These are phyloP conservation scores for Atta cephalotes DNA, from an alignment of 1,140 invertebrate genomes.

Conservation along the genomic window DNA sequence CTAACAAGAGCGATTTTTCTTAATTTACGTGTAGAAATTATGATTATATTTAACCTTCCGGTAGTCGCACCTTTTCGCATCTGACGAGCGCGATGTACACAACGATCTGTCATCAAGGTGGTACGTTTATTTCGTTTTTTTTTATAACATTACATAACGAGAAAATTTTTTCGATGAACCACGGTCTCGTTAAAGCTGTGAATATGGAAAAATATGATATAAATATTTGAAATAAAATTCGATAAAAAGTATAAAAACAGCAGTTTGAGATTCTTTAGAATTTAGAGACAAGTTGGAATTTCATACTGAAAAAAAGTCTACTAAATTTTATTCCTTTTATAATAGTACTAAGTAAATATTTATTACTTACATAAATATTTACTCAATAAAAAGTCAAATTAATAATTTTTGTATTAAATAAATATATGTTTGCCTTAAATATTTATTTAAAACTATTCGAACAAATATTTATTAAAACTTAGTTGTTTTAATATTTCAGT, in stretches of 20 bases:
- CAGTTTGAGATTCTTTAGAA: neutral
- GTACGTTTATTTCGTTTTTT: neutral
- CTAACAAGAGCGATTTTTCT: neutral
- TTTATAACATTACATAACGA: neutral
- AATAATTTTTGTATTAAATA: too few relatives aligned
- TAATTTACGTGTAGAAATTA: constrained; percentile 24
- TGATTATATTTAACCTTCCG: constrained; percentile 24
- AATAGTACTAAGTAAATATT: too few relatives aligned
- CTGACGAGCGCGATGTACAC: neutral
- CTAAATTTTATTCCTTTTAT: too few relatives aligned
- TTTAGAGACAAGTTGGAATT: too few relatives aligned
- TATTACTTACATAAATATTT: too few relatives aligned
- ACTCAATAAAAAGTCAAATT: too few relatives aligned
- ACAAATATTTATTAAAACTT: too few relatives aligned
- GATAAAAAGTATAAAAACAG: neutral
- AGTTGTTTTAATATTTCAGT: too few relatives aligned
- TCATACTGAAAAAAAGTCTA: too few relatives aligned
- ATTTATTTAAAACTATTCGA: too few relatives aligned
- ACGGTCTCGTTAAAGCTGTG: neutral
- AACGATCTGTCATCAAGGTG: neutral
- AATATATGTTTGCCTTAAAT: too few relatives aligned
- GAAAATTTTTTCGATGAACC: neutral
- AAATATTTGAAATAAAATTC: neutral
- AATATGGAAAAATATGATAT: neutral
- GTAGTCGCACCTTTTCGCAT: neutral